phyloP scores from a whole-genome alignment of 2,797 vertebrate genomes.

The Otolemur crassicaudatus region DNA sequence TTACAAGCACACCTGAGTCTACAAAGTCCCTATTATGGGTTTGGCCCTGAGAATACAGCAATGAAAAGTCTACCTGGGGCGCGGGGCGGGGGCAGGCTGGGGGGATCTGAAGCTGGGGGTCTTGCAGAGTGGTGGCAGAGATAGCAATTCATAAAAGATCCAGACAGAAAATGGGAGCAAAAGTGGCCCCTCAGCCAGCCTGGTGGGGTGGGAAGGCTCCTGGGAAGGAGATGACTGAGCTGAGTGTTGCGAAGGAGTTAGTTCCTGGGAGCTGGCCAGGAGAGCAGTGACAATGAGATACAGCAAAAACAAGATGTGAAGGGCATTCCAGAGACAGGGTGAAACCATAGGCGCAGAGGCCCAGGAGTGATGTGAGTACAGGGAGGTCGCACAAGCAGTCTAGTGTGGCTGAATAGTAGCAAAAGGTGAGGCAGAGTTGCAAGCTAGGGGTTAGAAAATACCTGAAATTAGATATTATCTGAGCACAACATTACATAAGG shows the following conservation, averaged over 20 bases:
- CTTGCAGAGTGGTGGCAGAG: not conserved
- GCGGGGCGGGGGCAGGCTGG: too few relatives aligned
- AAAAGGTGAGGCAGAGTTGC: not conserved
- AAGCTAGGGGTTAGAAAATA: not conserved
- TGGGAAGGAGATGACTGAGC: not conserved
- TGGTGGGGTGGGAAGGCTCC: too few relatives aligned
- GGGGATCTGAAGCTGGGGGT: too few relatives aligned
- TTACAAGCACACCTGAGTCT: not conserved
- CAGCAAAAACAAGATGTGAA: not conserved
- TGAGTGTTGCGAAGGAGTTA: not conserved
- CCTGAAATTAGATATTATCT: not conserved
- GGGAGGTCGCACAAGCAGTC: not conserved
- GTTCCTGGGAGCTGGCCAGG: not conserved
- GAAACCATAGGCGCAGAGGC: not conserved
- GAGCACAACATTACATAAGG: slow-evolving; percentile 20
- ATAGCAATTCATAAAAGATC: not conserved
- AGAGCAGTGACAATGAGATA: not conserved
- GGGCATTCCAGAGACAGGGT: not conserved
- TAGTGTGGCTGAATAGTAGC: not conserved
- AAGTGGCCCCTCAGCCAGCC: not conserved
- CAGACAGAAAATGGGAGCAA: not conserved
- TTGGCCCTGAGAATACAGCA: not conserved
- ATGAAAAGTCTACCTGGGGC: not conserved
- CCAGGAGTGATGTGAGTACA: not conserved
- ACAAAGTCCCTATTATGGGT: not conserved